Percentiles rank a stretch among this genome's conserved stretches.
Evolutionary conservation across 2,113 vertebrate species (phyloP).

Genomic region (Melierax canorus): DNA sequence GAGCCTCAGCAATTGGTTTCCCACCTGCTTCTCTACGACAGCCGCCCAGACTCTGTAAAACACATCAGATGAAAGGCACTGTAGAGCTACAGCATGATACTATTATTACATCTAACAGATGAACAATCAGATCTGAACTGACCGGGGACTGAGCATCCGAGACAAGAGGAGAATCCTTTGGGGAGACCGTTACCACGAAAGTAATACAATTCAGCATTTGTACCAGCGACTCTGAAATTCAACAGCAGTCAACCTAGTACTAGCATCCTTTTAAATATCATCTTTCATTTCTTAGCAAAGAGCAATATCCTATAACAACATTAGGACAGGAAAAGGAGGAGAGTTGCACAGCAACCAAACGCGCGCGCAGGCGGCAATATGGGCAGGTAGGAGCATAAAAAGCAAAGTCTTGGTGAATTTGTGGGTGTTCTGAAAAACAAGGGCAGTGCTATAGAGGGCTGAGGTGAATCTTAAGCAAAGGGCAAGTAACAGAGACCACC

Average conservation of each 20-base stretch:
- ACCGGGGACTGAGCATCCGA: conserved; percentile 17
- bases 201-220: conserved; percentile 56
- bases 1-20: not conserved
- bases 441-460: not conserved
- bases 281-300: conserved; percentile 45
- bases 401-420: not conserved
- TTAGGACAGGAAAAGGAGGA: not conserved
- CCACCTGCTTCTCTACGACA: conserved; percentile 45
- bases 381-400: not conserved
- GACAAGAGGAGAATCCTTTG: conserved; percentile 51
- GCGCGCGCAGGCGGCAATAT: not conserved
- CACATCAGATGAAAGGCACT: conserved; percentile 24
- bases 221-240: conserved; percentile 13
- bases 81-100: not conserved
- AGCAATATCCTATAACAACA: conserved; percentile 32
- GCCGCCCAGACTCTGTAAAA: conserved; percentile 36
- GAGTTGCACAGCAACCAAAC: not conserved
- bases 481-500: not conserved
- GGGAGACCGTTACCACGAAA: conserved; percentile 9
- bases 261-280: conserved; percentile 34
- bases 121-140: conserved; percentile 45
- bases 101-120: conserved; percentile 58
- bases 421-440: not conserved
- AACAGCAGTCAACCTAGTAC: conserved; percentile 23
- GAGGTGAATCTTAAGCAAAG: not conserved